Percentiles rank a stretch among this genome's conserved stretches.
Evolutionary conservation across 1,140 invertebrate species (phyloP).

Genomic region (Brachionus angularis): DNA sequence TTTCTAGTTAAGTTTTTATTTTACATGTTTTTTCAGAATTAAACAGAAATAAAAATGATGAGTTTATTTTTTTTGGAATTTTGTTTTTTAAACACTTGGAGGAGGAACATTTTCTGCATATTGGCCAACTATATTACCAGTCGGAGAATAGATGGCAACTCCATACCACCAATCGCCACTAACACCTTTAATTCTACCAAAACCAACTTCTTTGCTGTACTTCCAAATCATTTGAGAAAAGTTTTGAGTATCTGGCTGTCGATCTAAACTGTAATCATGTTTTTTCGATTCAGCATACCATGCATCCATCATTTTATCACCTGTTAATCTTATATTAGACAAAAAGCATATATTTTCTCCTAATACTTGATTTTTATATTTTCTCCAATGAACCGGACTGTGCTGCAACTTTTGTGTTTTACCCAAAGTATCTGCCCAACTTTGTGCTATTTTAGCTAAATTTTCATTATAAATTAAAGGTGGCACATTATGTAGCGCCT

Average conservation of each 20-base stretch:
- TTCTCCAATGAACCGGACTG: constrained; percentile 34
- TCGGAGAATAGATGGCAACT: constrained; percentile 31
- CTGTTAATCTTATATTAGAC: neutral
- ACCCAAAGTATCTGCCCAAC: constrained; percentile 16
- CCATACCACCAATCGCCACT: constrained; percentile 61
- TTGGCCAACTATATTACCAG: constrained; percentile 31
- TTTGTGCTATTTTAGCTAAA: constrained; percentile 25
- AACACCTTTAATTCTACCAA: constrained; percentile 62
- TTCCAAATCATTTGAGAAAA: constrained; percentile 64
- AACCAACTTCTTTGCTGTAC: constrained; percentile 66
- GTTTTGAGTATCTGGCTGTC: constrained; percentile 45
- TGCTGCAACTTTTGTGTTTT: constrained; percentile 36
- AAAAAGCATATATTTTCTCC: constrained; percentile 35
- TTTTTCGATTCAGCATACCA: constrained; percentile 30
- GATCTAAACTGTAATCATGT: constrained; percentile 19
- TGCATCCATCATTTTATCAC: constrained; percentile 39
- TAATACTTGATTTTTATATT: constrained; percentile 1
- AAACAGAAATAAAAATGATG: too few relatives aligned
- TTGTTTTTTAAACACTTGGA: neutral
- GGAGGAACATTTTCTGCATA: constrained; percentile 40
- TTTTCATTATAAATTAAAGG: constrained; percentile 21
- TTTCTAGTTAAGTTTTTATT: too few relatives aligned
- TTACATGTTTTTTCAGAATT: too few relatives aligned
- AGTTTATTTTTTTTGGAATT: too few relatives aligned
- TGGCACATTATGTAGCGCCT: constrained; percentile 35